Percentiles rank a stretch among this genome's conserved stretches.
Evolutionary conservation across 1,140 invertebrate genomes (phyloP).

Genomic region (Gerris buenoi): DNA sequence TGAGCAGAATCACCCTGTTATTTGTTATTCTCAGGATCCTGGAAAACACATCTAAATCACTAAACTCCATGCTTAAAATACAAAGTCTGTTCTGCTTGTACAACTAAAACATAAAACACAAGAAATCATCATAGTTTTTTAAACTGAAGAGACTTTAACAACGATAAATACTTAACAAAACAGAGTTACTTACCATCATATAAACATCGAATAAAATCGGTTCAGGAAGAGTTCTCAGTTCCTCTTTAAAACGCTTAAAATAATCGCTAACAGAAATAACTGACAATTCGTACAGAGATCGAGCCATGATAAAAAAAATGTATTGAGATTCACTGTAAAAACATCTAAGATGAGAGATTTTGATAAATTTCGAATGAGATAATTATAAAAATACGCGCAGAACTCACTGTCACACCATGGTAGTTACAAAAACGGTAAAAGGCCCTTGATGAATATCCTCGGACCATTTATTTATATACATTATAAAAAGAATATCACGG

Average conservation of each 20-base stretch:
- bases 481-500: too few species aligned
- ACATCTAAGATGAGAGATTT: too few species aligned
- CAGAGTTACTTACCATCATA: slow-evolving; percentile 20
- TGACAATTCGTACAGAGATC: slow-evolving; percentile 18
- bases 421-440: too few species aligned
- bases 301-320: slow-evolving; percentile 2
- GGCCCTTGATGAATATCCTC: too few species aligned
- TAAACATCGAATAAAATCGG: slow-evolving; percentile 21
- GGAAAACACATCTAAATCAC: slow-evolving; percentile 52
- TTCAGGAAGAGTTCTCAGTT: slow-evolving; percentile 18
- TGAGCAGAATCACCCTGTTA: slow-evolving; percentile 45
- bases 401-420: too few species aligned
- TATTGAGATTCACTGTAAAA: too few species aligned
- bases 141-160: too few species aligned
- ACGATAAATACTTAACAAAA: background rate
- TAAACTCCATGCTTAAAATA: slow-evolving; percentile 46
- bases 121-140: too few species aligned
- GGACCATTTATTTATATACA: too few species aligned
- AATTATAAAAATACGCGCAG: too few species aligned
- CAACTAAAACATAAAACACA: slow-evolving; percentile 36
- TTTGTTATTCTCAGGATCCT: slow-evolving; percentile 53
- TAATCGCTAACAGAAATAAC: slow-evolving; percentile 13
- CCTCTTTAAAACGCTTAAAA: slow-evolving; percentile 17
- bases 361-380: too few species aligned
- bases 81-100: slow-evolving; percentile 43